Conservation (phyloP, 2,888 invertebrate species). For the Rhimphoctona megacephalus region DNA sequence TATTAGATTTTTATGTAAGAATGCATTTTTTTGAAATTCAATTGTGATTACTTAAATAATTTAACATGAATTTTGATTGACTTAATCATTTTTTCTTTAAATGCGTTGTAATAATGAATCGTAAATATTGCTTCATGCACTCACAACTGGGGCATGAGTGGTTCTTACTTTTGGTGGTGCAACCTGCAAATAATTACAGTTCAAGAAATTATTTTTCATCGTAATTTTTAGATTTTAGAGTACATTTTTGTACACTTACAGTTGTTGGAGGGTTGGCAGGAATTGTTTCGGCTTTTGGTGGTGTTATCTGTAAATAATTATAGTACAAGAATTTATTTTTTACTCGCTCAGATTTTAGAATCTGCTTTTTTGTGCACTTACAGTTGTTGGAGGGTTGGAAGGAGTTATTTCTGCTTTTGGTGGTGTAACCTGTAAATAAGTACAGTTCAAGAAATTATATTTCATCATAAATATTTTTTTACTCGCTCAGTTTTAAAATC, state of each 20-base stretch:
- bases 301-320: neutral
- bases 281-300: neutral
- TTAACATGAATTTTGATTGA: no score
- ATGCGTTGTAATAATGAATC: neutral
- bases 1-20: neutral
- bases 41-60: neutral
- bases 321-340: no score
- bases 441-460: no score
- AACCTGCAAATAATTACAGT: neutral
- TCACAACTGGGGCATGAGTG: neutral
- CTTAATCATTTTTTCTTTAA: no score
- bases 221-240: neutral
- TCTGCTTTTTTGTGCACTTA: no score
- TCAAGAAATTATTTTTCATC: neutral
- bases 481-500: no score
- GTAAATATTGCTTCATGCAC: neutral
- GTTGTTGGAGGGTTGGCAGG: neutral
- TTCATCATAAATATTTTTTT: no score
- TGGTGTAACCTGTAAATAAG: no score
- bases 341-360: no score
- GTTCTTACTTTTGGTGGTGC: neutral
- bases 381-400: no score
- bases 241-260: neutral
- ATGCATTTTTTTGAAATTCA: neutral
- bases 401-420: no score